phyloP scores from a whole-genome alignment of 2,797 vertebrate genomes.

The Chelidonichthys spinosus region DNA sequence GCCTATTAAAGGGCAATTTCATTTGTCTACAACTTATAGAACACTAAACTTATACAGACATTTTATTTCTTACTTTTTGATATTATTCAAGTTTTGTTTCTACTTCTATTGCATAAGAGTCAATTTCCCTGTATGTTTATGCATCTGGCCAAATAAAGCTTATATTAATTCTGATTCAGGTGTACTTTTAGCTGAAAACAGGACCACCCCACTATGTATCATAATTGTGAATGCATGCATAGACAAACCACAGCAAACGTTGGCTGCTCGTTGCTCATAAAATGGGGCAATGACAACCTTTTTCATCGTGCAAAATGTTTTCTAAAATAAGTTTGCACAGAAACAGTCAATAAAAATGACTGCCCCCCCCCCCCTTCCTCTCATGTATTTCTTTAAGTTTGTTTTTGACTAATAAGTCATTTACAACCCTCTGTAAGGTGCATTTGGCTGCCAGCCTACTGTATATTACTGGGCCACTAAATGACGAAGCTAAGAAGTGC shows the following conservation, averaged over 20 bases:
- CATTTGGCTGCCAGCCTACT: constrained; percentile 1
- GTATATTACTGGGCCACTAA: constrained; percentile 7
- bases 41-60: too few species aligned
- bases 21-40: too few species aligned
- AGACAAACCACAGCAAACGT: not conserved
- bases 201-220: not conserved
- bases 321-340: not conserved
- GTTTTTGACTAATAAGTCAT: constrained; percentile 21
- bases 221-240: not conserved
- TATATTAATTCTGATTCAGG: too few species aligned
- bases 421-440: not conserved
- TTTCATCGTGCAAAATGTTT: too few species aligned
- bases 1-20: not conserved
- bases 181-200: not conserved
- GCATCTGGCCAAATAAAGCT: too few species aligned
- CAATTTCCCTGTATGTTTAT: too few species aligned
- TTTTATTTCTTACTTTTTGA: too few species aligned
- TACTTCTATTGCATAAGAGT: too few species aligned
- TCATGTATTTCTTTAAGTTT: not conserved
- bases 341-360: not conserved
- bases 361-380: not conserved
- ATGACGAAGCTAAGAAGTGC: constrained; percentile 32
- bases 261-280: not conserved
- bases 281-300: not conserved
- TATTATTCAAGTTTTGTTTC: too few species aligned